Evolutionary conservation across 2,888 invertebrate genomes (phyloP).

Genomic region (Eubasilissa splendida): DNA sequence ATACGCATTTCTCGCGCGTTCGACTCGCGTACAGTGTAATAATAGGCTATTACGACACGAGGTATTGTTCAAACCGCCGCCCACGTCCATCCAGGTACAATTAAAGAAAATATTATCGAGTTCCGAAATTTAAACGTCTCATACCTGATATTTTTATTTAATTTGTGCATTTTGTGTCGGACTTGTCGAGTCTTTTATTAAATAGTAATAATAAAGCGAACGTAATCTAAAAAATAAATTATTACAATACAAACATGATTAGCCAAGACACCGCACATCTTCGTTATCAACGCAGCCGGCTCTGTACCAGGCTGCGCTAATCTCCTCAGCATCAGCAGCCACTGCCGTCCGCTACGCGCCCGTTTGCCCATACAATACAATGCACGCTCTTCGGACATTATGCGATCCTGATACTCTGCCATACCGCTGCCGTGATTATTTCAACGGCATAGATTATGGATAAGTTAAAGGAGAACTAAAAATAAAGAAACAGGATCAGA

Average conservation of each 20-base stretch:
- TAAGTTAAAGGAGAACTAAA: conserved; percentile 47
- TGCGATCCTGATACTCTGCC: conserved; percentile 54
- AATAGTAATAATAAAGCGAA: too few relatives aligned
- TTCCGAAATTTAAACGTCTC: not conserved
- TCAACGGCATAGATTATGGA: conserved; percentile 46
- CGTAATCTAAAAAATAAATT: too few relatives aligned
- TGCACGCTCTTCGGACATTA: conserved; percentile 56
- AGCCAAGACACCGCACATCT: not conserved
- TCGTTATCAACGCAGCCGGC: conserved; percentile 34
- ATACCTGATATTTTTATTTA: not conserved
- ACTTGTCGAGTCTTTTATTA: too few relatives aligned
- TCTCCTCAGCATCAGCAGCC: conserved; percentile 55
- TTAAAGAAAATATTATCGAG: not conserved
- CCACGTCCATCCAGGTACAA: conserved; percentile 6
- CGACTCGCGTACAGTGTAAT: conserved; percentile 25
- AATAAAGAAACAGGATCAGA: conserved; percentile 37
- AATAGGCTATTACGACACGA: conserved; percentile 27
- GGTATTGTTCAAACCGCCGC: conserved; percentile 12
- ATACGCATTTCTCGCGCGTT: conserved; percentile 31
- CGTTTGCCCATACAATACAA: conserved; percentile 53
- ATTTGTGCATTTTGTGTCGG: too few relatives aligned
- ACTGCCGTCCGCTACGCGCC: conserved; percentile 51
- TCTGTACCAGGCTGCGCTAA: conserved; percentile 47
- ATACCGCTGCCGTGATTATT: conserved; percentile 45
- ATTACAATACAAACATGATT: too few relatives aligned